phyloP scores from a whole-genome alignment of 1,140 invertebrate genomes.

The Heliconius hermathena region DNA sequence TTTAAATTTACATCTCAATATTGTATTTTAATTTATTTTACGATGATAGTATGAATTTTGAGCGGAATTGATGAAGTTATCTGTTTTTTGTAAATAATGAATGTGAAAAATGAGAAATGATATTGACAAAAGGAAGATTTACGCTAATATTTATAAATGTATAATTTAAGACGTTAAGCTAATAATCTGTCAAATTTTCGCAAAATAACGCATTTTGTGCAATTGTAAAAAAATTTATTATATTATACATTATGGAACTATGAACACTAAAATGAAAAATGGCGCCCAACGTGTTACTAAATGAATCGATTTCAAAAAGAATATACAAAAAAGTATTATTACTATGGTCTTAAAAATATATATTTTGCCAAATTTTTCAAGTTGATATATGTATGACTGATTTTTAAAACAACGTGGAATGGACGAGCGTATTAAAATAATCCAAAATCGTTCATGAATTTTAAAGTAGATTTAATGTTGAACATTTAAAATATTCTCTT shows the following conservation, averaged over 20 bases:
- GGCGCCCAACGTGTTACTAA: background rate
- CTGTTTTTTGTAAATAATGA: background rate
- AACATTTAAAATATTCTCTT: constrained; percentile 1
- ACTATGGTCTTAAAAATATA: background rate
- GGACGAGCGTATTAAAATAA: background rate
- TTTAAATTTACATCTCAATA: constrained; percentile 18
- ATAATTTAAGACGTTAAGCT: background rate
- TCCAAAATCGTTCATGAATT: background rate
- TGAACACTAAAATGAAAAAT: background rate
- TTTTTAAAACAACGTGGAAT: background rate
- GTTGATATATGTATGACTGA: constrained; percentile 8
- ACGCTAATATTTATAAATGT: background rate
- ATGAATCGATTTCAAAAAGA: background rate
- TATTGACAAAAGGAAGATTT: background rate
- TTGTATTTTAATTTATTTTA: constrained; percentile 16
- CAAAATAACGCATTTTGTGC: background rate
- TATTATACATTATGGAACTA: no score
- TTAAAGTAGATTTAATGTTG: constrained; percentile 9
- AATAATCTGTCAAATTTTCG: background rate
- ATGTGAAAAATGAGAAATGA: background rate
- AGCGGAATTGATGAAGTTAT: constrained; percentile 5
- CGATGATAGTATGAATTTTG: background rate
- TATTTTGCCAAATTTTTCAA: constrained; percentile 10
- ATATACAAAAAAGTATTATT: background rate
- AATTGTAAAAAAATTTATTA: background rate